These are phyloP conservation scores for Dendrocincla fuliginosa DNA, from an alignment of 2,797 vertebrate genomes.

Conservation along the genomic window DNA sequence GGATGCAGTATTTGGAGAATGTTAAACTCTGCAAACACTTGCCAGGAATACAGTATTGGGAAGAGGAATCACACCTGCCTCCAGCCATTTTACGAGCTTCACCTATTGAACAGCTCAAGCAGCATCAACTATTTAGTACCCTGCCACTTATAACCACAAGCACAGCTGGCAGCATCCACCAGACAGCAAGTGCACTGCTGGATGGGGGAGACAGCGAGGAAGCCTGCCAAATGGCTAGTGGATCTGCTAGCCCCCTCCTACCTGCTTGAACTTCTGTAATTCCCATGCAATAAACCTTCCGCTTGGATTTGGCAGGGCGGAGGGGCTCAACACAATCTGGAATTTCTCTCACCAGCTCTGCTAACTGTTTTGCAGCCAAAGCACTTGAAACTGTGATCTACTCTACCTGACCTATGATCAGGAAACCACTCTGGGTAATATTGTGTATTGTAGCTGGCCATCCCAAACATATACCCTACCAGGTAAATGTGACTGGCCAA, in stretches of 20 bases:
- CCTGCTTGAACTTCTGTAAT: not conserved
- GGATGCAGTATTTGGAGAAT: fast-evolving
- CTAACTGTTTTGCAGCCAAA: not conserved
- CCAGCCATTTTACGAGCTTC: not conserved
- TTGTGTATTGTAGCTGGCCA: fast-evolving
- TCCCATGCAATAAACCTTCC: not conserved
- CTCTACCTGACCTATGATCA: not conserved
- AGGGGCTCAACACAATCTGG: fast-evolving
- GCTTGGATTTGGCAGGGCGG: not conserved
- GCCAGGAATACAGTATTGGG: not conserved
- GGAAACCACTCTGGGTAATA: not conserved
- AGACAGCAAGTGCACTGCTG: not conserved
- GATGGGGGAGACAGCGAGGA: fast-evolving
- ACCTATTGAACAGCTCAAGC: not conserved
- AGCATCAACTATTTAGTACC: not conserved
- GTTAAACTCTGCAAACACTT: not conserved
- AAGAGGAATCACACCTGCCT: not conserved
- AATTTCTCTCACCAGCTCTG: not conserved
- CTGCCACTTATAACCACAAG: not conserved
- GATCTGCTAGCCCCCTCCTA: not conserved
- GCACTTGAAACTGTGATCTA: not conserved
- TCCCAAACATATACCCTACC: not conserved
- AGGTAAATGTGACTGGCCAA: not conserved
- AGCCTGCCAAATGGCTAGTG: not conserved
- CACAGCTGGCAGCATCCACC: not conserved